Evolutionary conservation across 1,140 invertebrate species (phyloP).

Genomic region (Rhizoglyphus robini): DNA sequence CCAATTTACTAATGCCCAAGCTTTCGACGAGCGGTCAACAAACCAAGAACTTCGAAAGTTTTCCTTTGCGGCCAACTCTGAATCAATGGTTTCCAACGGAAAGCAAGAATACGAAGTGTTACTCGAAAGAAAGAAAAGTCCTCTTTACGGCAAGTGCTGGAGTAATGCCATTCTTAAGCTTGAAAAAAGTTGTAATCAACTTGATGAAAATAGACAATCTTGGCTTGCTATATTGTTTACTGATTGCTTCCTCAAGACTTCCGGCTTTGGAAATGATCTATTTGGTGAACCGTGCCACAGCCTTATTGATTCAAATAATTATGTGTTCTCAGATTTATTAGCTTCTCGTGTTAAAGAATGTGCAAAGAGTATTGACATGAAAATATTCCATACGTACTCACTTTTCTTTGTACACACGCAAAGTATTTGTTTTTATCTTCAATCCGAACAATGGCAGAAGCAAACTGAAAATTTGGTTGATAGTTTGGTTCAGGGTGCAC

Average conservation of each 20-base stretch:
- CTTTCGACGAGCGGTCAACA: too few species aligned
- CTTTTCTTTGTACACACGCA: constrained; percentile 54
- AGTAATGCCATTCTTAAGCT: constrained; percentile 40
- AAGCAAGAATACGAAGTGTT: constrained; percentile 3
- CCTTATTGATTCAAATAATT: background rate
- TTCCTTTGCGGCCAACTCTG: background rate
- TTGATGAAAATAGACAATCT: constrained; percentile 47
- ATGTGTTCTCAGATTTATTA: constrained; percentile 44
- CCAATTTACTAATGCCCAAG: too few species aligned
- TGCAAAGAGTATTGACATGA: constrained; percentile 42
- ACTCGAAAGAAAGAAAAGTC: constrained; percentile 5
- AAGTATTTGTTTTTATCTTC: constrained; percentile 52
- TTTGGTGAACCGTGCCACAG: background rate
- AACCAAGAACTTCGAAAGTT: too few species aligned
- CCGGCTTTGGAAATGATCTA: constrained; percentile 33
- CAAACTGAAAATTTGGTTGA: constrained; percentile 44
- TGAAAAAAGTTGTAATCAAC: constrained; percentile 41
- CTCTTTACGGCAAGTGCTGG: constrained; percentile 42
- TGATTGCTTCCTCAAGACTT: constrained; percentile 50
- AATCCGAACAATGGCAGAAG: constrained; percentile 49
- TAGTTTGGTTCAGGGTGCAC: constrained; percentile 36
- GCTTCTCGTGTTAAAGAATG: constrained; percentile 39
- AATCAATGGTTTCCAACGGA: background rate
- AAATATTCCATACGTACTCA: constrained; percentile 45
- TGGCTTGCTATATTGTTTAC: constrained; percentile 46